A percentile compares a stretch with the other conserved stretches of the same genome.
phyloP scores from a whole-genome alignment of 2,797 vertebrate genomes.

The Xiphophorus birchmanni region DNA sequence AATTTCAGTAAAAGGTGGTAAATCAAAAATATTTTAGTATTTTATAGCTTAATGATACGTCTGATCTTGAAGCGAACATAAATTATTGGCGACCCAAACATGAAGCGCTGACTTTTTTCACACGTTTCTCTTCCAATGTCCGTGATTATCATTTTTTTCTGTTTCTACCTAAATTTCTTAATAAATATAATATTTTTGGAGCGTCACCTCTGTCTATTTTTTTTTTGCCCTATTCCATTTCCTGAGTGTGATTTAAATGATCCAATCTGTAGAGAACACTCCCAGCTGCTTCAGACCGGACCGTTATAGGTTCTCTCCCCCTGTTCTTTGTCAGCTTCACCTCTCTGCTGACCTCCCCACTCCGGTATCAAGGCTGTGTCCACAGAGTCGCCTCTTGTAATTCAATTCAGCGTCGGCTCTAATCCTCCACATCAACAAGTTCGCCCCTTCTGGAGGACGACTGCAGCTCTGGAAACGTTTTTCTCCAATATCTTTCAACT shows the following conservation, averaged over 20 bases:
- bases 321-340: slow-evolving; percentile 49
- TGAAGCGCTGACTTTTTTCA: neutral
- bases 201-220: neutral
- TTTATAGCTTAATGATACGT: slow-evolving; percentile 4
- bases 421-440: slow-evolving; percentile 51
- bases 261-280: slow-evolving; percentile 17
- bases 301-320: slow-evolving; percentile 23
- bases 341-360: slow-evolving; percentile 21
- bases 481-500: neutral
- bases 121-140: neutral
- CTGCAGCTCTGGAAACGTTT: slow-evolving; percentile 15
- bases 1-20: neutral
- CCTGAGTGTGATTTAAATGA: slow-evolving; percentile 44
- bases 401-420: slow-evolving; percentile 53
- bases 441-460: slow-evolving; percentile 44
- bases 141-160: slow-evolving; percentile 6
- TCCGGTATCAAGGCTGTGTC: slow-evolving; percentile 35
- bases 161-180: neutral
- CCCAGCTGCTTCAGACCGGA: slow-evolving; percentile 19
- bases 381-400: slow-evolving; percentile 38
- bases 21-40: neutral
- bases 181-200: slow-evolving; percentile 1
- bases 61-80: slow-evolving; percentile 3
- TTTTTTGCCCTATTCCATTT: slow-evolving; percentile 23
- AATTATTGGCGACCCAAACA: neutral